These are phyloP conservation scores for Leucopsar rothschildi DNA, from an alignment of 2,113 vertebrate species.

Conservation along the genomic window DNA sequence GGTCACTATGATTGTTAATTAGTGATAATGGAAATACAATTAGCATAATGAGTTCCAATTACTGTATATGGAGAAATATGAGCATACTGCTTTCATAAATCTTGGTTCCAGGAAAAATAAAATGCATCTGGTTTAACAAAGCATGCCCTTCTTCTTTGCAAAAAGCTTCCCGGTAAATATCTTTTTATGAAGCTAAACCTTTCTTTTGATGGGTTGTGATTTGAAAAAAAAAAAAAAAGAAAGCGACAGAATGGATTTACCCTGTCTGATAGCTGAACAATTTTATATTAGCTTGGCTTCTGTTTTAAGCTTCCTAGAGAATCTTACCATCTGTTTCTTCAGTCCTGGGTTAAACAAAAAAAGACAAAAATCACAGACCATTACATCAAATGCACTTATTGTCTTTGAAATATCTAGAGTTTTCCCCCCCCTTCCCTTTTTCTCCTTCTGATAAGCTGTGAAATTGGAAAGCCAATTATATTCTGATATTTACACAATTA, in stretches of 20 bases:
- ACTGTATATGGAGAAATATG: slow-evolving; percentile 84
- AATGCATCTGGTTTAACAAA: slow-evolving; percentile 80
- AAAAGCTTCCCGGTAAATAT: slow-evolving; percentile 71
- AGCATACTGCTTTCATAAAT: slow-evolving; percentile 80
- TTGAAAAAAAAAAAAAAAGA: not conserved
- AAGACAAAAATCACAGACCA: slow-evolving; percentile 69
- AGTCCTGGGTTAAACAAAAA: slow-evolving; percentile 71
- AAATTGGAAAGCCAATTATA: slow-evolving; percentile 67
- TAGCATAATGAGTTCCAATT: slow-evolving; percentile 86
- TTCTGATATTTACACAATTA: slow-evolving; percentile 62
- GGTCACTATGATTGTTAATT: slow-evolving; percentile 90
- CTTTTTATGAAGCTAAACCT: slow-evolving; percentile 71
- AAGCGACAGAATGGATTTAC: slow-evolving; percentile 68
- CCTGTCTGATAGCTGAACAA: slow-evolving; percentile 71
- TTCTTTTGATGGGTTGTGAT: slow-evolving; percentile 67
- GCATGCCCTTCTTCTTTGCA: slow-evolving; percentile 71
- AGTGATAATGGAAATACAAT: slow-evolving; percentile 85
- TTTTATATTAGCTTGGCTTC: slow-evolving; percentile 79
- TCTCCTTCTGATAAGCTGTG: slow-evolving; percentile 59
- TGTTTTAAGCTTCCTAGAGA: slow-evolving; percentile 78
- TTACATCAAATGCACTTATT: slow-evolving; percentile 69
- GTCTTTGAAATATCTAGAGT: slow-evolving; percentile 68
- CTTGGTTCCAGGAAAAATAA: slow-evolving; percentile 80
- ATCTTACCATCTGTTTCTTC: slow-evolving; percentile 82
- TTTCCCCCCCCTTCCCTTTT: not conserved